Evolutionary conservation across 2,797 vertebrate genomes (phyloP).

Genomic region (Syncerus caffer): DNA sequence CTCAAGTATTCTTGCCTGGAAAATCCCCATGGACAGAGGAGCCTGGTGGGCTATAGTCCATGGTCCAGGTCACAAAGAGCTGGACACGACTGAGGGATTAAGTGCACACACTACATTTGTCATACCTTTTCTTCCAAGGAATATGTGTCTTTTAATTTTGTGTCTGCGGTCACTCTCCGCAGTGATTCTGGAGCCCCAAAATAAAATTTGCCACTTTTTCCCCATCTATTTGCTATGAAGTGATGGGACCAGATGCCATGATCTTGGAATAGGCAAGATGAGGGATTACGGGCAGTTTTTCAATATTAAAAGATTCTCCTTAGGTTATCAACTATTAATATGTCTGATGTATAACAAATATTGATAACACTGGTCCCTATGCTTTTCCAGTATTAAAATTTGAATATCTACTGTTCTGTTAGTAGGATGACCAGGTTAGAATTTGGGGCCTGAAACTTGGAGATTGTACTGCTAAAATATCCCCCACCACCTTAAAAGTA

Average conservation of each 20-base stretch:
- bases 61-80: not conserved
- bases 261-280: not conserved
- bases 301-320: not conserved
- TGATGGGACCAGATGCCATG: not conserved
- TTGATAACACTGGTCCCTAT: not conserved
- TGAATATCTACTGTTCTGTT: not conserved
- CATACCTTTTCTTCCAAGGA: not conserved
- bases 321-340: not conserved
- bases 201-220: not conserved
- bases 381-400: not conserved
- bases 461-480: not conserved
- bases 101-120: not conserved
- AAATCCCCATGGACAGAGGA: not conserved
- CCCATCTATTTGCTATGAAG: not conserved
- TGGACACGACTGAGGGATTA: not conserved
- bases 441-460: not conserved
- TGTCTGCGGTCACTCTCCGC: not conserved
- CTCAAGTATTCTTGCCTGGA: not conserved
- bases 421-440: not conserved
- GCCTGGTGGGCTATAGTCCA: not conserved
- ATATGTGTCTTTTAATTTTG: not conserved
- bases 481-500: not conserved
- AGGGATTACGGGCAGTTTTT: not conserved
- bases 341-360: not conserved
- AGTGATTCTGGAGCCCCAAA: not conserved